These are phyloP conservation scores for Jaculus jaculus DNA, from an alignment of 2,113 vertebrate species.

Conservation along the genomic window DNA sequence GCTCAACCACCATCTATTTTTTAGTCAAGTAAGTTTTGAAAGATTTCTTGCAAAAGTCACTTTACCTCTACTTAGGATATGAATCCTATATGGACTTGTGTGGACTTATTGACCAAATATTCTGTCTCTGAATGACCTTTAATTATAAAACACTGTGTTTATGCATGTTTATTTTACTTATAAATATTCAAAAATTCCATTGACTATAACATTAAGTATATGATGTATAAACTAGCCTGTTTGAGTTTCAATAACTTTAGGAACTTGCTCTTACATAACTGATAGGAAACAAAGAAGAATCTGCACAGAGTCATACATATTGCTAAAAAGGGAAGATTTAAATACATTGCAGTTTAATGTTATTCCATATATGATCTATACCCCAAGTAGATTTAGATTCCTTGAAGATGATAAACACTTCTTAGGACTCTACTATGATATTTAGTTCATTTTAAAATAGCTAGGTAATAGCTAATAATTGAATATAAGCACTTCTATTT, in stretches of 20 bases:
- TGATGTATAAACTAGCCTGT: background rate
- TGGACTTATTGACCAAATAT: background rate
- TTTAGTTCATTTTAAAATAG: background rate
- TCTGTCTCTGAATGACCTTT: slow-evolving; percentile 29
- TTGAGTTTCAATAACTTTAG: slow-evolving; percentile 16
- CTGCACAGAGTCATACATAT: background rate
- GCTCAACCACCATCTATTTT: background rate
- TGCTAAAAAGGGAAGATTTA: slow-evolving; percentile 51
- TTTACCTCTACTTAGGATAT: background rate
- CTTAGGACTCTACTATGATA: background rate
- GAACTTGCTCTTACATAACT: background rate
- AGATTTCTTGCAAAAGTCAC: background rate
- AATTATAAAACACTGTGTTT: background rate
- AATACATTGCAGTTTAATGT: background rate
- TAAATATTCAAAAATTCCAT: background rate
- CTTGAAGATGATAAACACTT: background rate
- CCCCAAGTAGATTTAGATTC: background rate
- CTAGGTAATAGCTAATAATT: background rate
- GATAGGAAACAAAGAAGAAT: background rate
- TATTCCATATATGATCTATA: background rate
- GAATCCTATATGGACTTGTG: background rate
- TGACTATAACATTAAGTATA: background rate
- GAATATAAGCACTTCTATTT: background rate
- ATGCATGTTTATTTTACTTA: background rate
- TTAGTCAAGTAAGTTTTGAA: background rate